Evolutionary conservation across 2,797 vertebrate species (phyloP), one percentile per base, ranked within the genome.

Genomic region (Tenualosa ilisha): DNA sequence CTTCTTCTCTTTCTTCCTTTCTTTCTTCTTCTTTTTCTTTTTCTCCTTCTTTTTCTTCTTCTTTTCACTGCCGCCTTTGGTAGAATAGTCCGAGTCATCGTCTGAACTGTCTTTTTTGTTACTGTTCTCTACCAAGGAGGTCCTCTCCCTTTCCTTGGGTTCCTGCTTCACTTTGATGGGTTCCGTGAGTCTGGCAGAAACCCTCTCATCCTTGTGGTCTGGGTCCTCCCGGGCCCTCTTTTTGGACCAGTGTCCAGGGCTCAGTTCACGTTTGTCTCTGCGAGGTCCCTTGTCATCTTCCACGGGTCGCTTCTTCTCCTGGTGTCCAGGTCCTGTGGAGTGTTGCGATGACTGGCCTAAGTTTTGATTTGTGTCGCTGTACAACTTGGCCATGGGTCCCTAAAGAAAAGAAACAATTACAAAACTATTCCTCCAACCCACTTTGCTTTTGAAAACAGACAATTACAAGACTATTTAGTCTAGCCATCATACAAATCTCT

Each of bases 1-100:
- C 26, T 94, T 93, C 84, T 93, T 91, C n/a, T 94, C 91, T 0
- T 86, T 81, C 7, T 89, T 90, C 83, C 93, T 95, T 54, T 90
- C 90, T 49, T 90, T 88, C 51, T 89, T 87, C 17, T 49, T 11
- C 5, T 4, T 59, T 89, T 93, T 93, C 0, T 37, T 83, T 0
- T 6, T 81, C 72, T 11, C 20, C 7, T 79, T 46, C 37, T 79
- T 79, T 5, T 79, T 37, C 40, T 79, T 46, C 20, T 79, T 79
- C 40, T 79, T 79, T 2, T 20, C 7, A 17, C 40, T 79, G 37
- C 7, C 13, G 6, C 40, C 37, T 6, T 9, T 59, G 46, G 86
- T 89, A 2, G 85, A 84, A 0, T 81, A 12, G 0, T 90, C 88
- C 53, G 88, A 91, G 37, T 85, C 82, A 6, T 22, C 4, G 20